These are phyloP conservation scores for Ephestia elutella DNA, from an alignment of 1,140 invertebrate species.

Conservation along the genomic window DNA sequence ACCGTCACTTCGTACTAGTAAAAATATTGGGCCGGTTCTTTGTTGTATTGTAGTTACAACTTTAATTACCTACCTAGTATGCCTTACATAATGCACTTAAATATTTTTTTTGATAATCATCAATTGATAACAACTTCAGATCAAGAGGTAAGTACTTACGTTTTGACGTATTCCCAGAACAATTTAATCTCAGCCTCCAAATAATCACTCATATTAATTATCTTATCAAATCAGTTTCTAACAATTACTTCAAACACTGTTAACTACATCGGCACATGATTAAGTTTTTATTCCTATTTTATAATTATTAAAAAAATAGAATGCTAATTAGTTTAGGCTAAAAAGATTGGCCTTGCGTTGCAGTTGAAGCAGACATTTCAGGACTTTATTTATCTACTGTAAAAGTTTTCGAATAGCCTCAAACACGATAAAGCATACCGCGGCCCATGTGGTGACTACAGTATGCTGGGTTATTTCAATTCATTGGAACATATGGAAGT, in stretches of 20 bases:
- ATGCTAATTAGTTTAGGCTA: too few relatives aligned
- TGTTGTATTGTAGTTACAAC: too few relatives aligned
- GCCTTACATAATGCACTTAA: too few relatives aligned
- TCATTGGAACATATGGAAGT: constrained; percentile 24
- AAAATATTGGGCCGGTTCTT: too few relatives aligned
- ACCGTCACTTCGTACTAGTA: too few relatives aligned
- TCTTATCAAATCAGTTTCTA: constrained; percentile 1
- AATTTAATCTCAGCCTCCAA: constrained; percentile 56
- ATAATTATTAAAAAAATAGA: too few relatives aligned
- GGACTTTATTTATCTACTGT: background rate
- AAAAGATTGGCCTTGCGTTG: too few relatives aligned
- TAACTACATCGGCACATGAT: constrained; percentile 3
- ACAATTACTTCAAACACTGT: background rate
- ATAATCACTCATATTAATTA: constrained; percentile 35
- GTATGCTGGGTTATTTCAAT: constrained; percentile 15
- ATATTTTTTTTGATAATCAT: too few relatives aligned
- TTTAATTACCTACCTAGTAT: too few relatives aligned
- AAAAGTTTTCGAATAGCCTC: background rate
- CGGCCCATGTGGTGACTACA: constrained; percentile 24
- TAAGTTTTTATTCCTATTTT: background rate
- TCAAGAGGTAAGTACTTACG: constrained; percentile 40
- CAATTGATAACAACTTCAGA: background rate
- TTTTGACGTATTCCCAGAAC: constrained; percentile 66
- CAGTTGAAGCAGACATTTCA: too few relatives aligned
- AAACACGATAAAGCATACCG: constrained; percentile 25